Percentiles rank a stretch among this genome's conserved stretches.
Evolutionary conservation across 2,113 vertebrate species (phyloP).

Genomic region (Pangasianodon hypophthalmus): DNA sequence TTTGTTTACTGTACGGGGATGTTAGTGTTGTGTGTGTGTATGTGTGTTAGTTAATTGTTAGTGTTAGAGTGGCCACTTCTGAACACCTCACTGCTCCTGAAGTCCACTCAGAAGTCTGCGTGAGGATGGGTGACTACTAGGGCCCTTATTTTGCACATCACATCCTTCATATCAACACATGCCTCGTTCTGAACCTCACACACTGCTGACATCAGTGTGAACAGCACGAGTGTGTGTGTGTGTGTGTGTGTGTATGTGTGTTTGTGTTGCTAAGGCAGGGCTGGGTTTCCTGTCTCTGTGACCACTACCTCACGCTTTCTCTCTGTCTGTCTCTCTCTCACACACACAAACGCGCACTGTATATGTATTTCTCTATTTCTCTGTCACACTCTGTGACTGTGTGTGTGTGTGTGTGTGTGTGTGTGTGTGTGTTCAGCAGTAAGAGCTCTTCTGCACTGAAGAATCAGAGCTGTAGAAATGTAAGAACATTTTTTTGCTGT

Average conservation of each 20-base stretch:
- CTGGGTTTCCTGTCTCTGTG: conserved; percentile 55
- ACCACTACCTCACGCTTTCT: conserved; percentile 42
- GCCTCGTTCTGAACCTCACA: neutral
- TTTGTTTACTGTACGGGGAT: no score
- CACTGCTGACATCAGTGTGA: conserved; percentile 4
- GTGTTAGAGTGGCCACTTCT: neutral
- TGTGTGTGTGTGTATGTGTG: conserved; percentile 33
- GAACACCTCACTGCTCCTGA: neutral
- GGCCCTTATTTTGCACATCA: neutral
- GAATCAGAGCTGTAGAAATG: neutral
- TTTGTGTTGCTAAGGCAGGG: conserved; percentile 43
- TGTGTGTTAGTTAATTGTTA: neutral
- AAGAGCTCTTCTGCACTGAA: neutral
- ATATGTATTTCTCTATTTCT: neutral
- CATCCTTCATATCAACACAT: neutral
- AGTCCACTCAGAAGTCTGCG: neutral
- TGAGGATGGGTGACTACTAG: neutral
- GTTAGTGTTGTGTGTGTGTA: neutral
- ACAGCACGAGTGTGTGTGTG: conserved; percentile 8
- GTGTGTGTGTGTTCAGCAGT: neutral
- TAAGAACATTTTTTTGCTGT: neutral
- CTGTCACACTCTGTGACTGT: neutral
- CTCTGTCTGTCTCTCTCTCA: neutral
- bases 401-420: neutral
- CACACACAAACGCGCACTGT: neutral